Evolutionary conservation across 2,888 invertebrate species (phyloP), one percentile per base, ranked within the genome.

Genomic region (Glaucopsyche alexis): DNA sequence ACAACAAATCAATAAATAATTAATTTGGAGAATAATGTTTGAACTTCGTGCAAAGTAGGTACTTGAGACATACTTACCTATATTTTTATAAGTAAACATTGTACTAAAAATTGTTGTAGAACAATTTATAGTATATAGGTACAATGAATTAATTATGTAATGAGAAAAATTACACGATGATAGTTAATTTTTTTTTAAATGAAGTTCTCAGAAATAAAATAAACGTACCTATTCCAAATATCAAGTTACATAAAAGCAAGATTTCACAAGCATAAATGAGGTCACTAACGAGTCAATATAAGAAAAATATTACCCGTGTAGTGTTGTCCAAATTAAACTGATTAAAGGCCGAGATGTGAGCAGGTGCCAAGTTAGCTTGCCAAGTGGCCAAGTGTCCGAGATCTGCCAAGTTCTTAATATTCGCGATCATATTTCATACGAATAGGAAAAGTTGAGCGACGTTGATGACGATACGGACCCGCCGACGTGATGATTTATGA

Each of bases 381-480:
- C 60, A 69, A 73, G 67, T 49, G 50, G 70, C 70, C 70, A 50
- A 49, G 45, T 70, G 73, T 70, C 73, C 72, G 66, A 67, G 72
- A 64, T 72, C 67, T 66, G 66, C 66, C 66, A 72, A 67, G 16
- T 72, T 52, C 66, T 69, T 73, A 73, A 73, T 73, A 73, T 73
- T 69, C 47, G 47, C 55, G 45, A 73, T 60, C 73, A 73, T 73
- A 73, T 73, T 73, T 73, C 73, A 73, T 70, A 45, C 69, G 69
- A 55, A 73, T 73, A 69, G 73, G 73, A 73, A 73, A 73, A 73
- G 73, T 73, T 73, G 69, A 73, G 73, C 47, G 73, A 73, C 73
- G 69, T 70, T 73, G 72, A 72, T 72, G 73, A 73, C 70, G 73
- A 73, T 71, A 55, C 71, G 71, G 49, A 16, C 67, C 42, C 40